Base-by-base conservation (phyloP, 2,797 vertebrate genomes). In the Tympanoctomys barrerae region DNA sequence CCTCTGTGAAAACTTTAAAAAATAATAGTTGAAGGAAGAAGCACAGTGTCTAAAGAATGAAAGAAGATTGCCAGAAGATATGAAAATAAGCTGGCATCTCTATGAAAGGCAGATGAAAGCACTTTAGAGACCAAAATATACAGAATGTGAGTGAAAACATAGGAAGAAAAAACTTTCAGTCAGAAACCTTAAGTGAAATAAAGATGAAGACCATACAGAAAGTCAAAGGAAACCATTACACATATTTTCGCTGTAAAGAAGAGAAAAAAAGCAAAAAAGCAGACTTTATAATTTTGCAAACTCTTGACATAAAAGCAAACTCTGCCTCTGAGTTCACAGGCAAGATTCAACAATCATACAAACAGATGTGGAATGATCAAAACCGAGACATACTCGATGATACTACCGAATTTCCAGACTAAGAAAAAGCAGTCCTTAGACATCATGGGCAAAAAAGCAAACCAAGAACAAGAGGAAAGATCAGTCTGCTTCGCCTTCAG, bases 31-130 rank as follows among this genome's bases (percentile, higher is more conserved):
- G 59, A 93, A 94, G 87, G 28, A 85, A 95, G 19, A 79, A 90
- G 42, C 42, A 62, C 14, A 36, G 66, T 33, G 36, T 88, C 77
- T 77, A 91, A 78, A 81, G 21, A 42, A 46, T 73, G 89, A 91
- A 84, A 89, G 19, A 79, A 89, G 70, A 49, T 79, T 85, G 79
- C 16, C 39, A 70, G 70, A 81, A 84, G 22, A 52, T 4, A 89
- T 28, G 33, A 93, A 94, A 82, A n/a, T 36, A 70, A 86, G 68
- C 13, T 28, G 28, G 84, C 64, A 93, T 62, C 75, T 61, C 52
- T 64, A 70, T 70, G n/a, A 88, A 94, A 84, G 16, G 79, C 5
- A 89, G 59, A 89, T 62, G 54, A 95, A 90, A 95, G 66, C 64
- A 93, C 39, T 85, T 52, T 4, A 22, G 36, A 19, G 88, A 86